Evolutionary conservation across 2,113 vertebrate species (phyloP).

Genomic region (Gallinago jamesoni): DNA sequence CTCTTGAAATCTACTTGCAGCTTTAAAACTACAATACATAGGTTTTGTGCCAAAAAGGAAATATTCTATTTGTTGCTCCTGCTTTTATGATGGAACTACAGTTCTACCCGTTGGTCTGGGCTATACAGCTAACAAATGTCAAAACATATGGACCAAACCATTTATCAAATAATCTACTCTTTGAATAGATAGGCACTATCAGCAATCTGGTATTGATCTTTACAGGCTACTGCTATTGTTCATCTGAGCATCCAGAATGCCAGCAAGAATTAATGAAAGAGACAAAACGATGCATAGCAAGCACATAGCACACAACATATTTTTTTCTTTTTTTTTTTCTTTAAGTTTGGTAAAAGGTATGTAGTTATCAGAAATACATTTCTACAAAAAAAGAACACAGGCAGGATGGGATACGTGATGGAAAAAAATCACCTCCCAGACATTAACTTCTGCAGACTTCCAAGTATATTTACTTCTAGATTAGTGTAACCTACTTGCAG

Average conservation of each 20-base stretch:
- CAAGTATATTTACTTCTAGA: neutral
- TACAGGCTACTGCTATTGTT: constrained; percentile 92
- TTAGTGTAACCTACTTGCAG: neutral
- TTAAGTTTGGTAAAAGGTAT: constrained; percentile 70
- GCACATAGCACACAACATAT: constrained; percentile 70
- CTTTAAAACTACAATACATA: constrained; percentile 8
- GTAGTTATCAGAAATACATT: constrained; percentile 23
- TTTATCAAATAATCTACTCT: constrained; percentile 98
- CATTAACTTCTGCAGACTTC: neutral
- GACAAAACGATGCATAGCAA: constrained; percentile 95
- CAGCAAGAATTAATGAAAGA: constrained; percentile 97
- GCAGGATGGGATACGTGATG: neutral
- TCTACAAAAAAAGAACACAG: neutral
- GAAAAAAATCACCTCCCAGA: neutral
- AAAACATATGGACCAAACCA: constrained; percentile 87
- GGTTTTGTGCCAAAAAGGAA: constrained; percentile 54
- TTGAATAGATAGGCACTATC: constrained; percentile 96
- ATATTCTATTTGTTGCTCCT: constrained; percentile 58
- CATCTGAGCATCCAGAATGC: constrained; percentile 89
- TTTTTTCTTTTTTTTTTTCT: neutral
- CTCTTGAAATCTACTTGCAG: neutral
- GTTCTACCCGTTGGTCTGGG: constrained; percentile 73
- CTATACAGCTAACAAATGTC: constrained; percentile 86
- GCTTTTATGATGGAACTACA: constrained; percentile 59
- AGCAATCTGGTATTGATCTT: constrained; percentile 99